These are phyloP conservation scores for Hypotaenidia okinawae DNA, from an alignment of 2,797 vertebrate species.

Conservation along the genomic window DNA sequence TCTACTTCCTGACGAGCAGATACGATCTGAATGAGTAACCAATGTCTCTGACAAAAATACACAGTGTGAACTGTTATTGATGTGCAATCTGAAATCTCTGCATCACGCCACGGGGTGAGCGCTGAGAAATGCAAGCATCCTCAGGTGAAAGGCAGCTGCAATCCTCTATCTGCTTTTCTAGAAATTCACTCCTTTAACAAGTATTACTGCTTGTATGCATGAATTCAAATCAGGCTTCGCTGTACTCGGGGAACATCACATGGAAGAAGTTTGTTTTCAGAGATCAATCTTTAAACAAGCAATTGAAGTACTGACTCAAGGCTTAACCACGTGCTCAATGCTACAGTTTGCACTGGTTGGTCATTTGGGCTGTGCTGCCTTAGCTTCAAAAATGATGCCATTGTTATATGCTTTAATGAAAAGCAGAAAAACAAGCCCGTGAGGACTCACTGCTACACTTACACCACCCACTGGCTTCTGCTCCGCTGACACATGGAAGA, in stretches of 20 bases:
- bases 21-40: neutral
- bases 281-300: slow-evolving; percentile 6
- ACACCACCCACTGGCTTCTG: slow-evolving; percentile 9
- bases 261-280: neutral
- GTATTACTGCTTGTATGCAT: neutral
- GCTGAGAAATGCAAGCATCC: neutral
- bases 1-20: neutral
- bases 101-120: neutral
- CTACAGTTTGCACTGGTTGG: neutral
- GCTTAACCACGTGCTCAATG: neutral
- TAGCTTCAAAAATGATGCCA: neutral
- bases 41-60: neutral
- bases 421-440: neutral
- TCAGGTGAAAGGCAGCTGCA: neutral
- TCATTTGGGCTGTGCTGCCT: neutral
- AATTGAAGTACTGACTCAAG: neutral
- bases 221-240: neutral
- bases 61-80: neutral
- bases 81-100: neutral
- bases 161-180: neutral
- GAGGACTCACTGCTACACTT: neutral
- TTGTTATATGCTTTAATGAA: neutral
- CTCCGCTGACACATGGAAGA: neutral
- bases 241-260: neutral
- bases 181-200: neutral